These are phyloP conservation scores for Cyrtonyx montezumae DNA, from an alignment of 2,113 vertebrate genomes.

Conservation along the genomic window DNA sequence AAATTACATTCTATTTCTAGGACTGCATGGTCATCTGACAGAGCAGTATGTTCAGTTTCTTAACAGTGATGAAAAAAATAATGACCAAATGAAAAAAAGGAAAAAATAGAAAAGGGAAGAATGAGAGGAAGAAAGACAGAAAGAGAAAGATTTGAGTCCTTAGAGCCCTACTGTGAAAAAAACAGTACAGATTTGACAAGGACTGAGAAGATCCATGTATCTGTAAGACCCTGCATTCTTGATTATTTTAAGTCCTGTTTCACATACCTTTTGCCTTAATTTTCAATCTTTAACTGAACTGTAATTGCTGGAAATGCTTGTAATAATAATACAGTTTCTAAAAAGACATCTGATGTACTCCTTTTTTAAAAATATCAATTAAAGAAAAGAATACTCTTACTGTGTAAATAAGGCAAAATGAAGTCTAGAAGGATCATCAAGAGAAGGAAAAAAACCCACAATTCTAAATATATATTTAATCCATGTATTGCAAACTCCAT, in stretches of 20 bases:
- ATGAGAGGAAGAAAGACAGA: too few relatives aligned
- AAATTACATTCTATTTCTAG: conserved; percentile 18
- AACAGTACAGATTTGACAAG: background rate
- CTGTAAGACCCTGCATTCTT: background rate
- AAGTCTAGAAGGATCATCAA: background rate
- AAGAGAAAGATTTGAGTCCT: background rate
- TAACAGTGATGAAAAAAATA: background rate
- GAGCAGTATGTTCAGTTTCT: conserved; percentile 10
- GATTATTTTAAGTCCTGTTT: background rate
- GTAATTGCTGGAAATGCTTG: background rate
- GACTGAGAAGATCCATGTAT: background rate
- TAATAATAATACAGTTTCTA: background rate
- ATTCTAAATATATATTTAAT: conserved; percentile 5
- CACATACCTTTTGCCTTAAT: background rate
- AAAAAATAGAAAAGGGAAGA: too few relatives aligned
- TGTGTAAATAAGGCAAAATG: background rate
- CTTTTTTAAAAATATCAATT: background rate
- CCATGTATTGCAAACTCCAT: background rate
- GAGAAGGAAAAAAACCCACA: background rate
- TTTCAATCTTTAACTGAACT: conserved; percentile 3
- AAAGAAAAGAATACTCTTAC: background rate
- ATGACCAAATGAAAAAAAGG: background rate
- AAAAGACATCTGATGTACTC: background rate
- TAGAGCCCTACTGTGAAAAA: background rate
- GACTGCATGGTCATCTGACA: background rate